Base-by-base conservation (phyloP, 2,888 invertebrate species). In the Drosophila anomalata region DNA sequence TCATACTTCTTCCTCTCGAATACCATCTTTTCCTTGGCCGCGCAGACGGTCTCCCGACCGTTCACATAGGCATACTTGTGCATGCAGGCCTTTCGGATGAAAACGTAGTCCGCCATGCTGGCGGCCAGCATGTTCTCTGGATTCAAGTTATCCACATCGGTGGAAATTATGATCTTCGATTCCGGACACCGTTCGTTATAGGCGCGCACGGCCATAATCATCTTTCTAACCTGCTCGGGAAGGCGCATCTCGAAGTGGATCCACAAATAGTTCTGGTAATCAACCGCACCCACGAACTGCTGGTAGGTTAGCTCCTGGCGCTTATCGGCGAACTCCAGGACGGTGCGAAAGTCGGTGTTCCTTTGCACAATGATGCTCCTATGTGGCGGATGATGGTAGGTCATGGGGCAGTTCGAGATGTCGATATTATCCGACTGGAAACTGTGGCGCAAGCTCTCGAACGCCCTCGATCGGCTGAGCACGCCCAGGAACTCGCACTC, bases 191-290 rank as follows among this genome's bases (percentile, higher is more conserved):
- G 85, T 20, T 58, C 55, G 84, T 94, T 94, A 76, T 92, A 93
- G 4, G 90, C 85, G 12, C 91, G 89, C 26, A 95, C 91, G 46
- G 90, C 87, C 11, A 92, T 89, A 78, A 94, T 92, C 94, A 95
- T 95, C 73, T 92, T 89, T 80, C 94, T 92, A 94, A 95, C 94
- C 73, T 91, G 88, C 2, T 90, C 81, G 5, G 92, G 90, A 88
- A 94, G 94, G 47, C 95, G 92, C 9, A 84, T 78, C 90, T 95
- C 95, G 89, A 95, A 95, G 90, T 95, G 95, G 59, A 95, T 93
- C 95, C 95, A 95, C 36, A 90, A 91, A 74, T 94, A 95, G 20
- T 92, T 89, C 8, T 89, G 82, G 55, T 95, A 90, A 77, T 94
- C 90, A 1, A 94, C 73, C 4, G 81, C 88, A 2, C 77, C 91